These are phyloP conservation scores for Sapayoa aenigma DNA, from an alignment of 2,113 vertebrate genomes.

Conservation along the genomic window DNA sequence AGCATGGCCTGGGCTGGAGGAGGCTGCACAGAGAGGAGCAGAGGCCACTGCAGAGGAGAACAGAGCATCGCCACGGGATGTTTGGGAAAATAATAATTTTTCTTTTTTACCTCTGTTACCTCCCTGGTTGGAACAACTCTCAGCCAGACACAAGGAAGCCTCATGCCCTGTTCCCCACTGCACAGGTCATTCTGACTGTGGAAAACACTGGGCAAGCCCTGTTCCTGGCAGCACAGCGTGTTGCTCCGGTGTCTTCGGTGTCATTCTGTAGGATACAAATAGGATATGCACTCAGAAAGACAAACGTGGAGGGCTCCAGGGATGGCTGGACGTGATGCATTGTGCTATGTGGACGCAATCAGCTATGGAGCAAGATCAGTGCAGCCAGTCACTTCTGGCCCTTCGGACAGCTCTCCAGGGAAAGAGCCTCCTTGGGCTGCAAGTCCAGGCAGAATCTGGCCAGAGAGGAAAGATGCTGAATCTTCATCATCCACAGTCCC, in stretches of 20 bases:
- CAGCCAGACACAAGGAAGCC: background rate
- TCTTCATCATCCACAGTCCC: background rate
- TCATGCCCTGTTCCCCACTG: accelerated
- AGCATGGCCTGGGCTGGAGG: background rate
- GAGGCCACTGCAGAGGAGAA: background rate
- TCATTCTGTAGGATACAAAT: background rate
- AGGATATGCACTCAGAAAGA: background rate
- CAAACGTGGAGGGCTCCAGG: background rate
- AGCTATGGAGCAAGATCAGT: background rate
- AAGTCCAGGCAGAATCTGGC: background rate
- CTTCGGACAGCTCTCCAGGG: background rate
- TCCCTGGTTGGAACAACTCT: accelerated
- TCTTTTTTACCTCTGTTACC: background rate
- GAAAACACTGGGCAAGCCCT: accelerated
- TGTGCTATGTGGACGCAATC: background rate
- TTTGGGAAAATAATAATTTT: background rate
- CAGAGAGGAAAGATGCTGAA: background rate
- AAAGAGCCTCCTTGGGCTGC: background rate
- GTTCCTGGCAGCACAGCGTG: background rate
- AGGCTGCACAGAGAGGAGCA: background rate
- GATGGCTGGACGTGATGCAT: background rate
- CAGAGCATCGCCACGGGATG: background rate
- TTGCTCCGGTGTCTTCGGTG: background rate
- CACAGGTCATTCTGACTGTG: background rate
- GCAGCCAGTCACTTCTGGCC: background rate